Percentiles rank a stretch among this genome's conserved stretches.
These are phyloP conservation scores for Subanguina moxae DNA, from an alignment of 1,140 invertebrate species.

Conservation along the genomic window DNA sequence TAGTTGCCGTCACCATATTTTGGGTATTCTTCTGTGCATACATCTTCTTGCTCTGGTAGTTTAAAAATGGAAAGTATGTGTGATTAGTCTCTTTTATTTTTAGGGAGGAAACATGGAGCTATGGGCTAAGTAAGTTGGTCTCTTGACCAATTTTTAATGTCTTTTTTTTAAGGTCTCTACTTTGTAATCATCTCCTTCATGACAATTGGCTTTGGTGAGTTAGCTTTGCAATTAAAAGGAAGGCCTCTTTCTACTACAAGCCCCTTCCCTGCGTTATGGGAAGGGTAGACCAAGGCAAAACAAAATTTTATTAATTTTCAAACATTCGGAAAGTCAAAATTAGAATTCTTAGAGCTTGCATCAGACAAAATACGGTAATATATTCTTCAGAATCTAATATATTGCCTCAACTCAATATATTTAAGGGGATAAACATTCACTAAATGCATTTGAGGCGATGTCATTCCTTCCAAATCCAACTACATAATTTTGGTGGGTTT, in stretches of 20 bases:
- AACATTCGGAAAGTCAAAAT: too few relatives aligned
- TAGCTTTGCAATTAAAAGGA: too few relatives aligned
- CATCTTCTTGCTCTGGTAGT: background rate
- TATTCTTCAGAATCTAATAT: too few relatives aligned
- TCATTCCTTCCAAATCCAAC: conserved; percentile 41
- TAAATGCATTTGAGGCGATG: conserved; percentile 36
- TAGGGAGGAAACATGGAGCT: conserved; percentile 48
- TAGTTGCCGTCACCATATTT: conserved; percentile 42
- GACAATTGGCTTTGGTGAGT: conserved; percentile 42
- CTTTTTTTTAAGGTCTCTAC: conserved; percentile 32
- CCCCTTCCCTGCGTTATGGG: too few relatives aligned
- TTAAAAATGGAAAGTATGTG: background rate
- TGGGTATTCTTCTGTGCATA: conserved; percentile 49
- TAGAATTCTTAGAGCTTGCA: background rate
- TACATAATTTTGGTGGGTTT: conserved; percentile 45
- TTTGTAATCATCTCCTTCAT: conserved; percentile 47
- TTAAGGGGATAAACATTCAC: background rate
- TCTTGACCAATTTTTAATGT: conserved; percentile 13
- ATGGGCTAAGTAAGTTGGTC: conserved; percentile 23
- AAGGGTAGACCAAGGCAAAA: too few relatives aligned
- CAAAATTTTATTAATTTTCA: too few relatives aligned
- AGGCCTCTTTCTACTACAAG: too few relatives aligned
- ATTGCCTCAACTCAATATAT: background rate
- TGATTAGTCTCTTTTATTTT: conserved; percentile 27
- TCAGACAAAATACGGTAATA: background rate